Base-by-base conservation (phyloP, 2,113 vertebrate species). In the Peromyscus polionotus region DNA sequence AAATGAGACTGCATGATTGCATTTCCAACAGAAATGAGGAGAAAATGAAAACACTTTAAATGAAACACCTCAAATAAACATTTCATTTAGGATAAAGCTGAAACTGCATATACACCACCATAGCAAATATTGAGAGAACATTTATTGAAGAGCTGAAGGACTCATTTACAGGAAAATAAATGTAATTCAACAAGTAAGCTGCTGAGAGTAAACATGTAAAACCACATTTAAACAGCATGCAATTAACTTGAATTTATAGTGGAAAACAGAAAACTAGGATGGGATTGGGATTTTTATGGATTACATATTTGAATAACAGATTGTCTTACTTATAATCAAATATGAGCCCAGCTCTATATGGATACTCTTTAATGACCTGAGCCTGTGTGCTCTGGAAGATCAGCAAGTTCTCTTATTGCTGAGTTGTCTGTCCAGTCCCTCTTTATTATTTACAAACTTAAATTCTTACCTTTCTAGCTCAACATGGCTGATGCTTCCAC, bases 11-110 rank as follows among this genome's bases (percentile, higher is more conserved):
- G 88, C 85, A 76, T 97, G 96, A 98, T 96, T 98, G 95, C 79
- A 91, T 97, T 98, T 98, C 96, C 93, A 97, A 95, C 83, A 85
- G 91, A 97, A 98, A 97, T 89, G 97, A 95, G 54, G 57, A 94
- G 70, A 97, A 98, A 98, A 98, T 97, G 65, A 97, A 98, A 98
- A 94, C 65, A 97, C 59, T 97, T 98, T 97, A 97, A 98, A 98
- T 94, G 24, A 98, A 98, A 73, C 91, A 36, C 90, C 85, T 98
- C 67, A 95, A 97, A 98, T 95, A 98, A 98, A 96, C 93, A 97
- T 98, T 98, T 98, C 96, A 98, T 98, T 98, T 97, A 90, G 68
- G 95, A 95, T 93, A 97, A 95, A 89, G 94, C 54, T 95, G 84
- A 76, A 97, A 83, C 5, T 1, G 1, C 51, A 93, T 91, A 65